Evolutionary conservation across 2,797 vertebrate species (phyloP).

Genomic region (Ataeniobius toweri): DNA sequence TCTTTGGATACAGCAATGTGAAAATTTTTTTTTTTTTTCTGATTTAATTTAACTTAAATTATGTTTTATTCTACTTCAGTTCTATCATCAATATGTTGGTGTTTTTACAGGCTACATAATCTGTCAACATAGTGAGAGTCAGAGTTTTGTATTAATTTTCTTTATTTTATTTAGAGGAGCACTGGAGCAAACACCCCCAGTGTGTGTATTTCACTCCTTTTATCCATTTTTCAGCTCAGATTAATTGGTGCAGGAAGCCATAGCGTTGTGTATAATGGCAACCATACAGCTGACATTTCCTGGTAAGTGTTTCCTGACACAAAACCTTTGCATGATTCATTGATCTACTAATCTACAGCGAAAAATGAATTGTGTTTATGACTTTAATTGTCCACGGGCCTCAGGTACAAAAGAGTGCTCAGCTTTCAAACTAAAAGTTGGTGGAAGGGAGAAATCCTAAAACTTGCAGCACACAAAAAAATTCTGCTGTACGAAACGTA

Average conservation of each 20-base stretch:
- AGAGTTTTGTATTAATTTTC: neutral
- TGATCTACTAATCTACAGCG: neutral
- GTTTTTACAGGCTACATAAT: too few relatives aligned
- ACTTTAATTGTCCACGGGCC: too few relatives aligned
- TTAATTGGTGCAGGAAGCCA: constrained; percentile 1
- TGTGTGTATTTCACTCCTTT: neutral
- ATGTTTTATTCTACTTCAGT: too few relatives aligned
- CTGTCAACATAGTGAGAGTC: neutral
- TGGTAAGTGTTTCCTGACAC: neutral
- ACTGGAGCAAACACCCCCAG: neutral
- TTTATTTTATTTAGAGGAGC: neutral
- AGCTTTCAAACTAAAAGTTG: too few relatives aligned
- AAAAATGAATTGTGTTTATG: neutral
- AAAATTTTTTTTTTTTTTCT: too few relatives aligned
- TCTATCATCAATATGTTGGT: too few relatives aligned
- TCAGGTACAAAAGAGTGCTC: too few relatives aligned
- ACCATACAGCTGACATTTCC: neutral
- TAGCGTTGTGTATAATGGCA: neutral
- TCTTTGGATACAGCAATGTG: too few relatives aligned
- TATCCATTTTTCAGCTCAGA: neutral
- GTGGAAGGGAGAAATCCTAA: too few relatives aligned
- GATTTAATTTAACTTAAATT: too few relatives aligned
- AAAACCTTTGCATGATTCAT: constrained; percentile 5
- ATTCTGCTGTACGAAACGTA: too few relatives aligned
- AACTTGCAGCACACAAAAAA: too few relatives aligned